Base-by-base conservation (phyloP, 92 coral and sea anemone genomes). In the Siderastrea siderea region DNA sequence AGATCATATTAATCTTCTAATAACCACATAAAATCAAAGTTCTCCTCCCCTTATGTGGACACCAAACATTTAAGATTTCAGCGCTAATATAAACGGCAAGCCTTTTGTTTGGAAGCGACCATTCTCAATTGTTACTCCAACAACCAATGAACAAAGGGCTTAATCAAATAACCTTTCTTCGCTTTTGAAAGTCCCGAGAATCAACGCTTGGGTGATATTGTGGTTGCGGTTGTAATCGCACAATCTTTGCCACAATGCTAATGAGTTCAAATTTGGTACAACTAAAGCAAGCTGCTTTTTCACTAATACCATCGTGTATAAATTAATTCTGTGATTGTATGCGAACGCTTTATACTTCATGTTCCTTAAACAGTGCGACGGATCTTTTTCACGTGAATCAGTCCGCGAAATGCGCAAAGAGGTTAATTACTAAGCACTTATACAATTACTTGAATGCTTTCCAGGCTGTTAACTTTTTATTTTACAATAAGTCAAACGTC, bases 171-270 rank as follows among this genome's bases (percentile, higher is more conserved):
- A 38, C 72, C 80, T 83, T 83, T 83, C 79, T 72, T 38, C 53
- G 71, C 62, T 44, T 59, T 73, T 72, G 71, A 83, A 74, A 73
- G 26, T 57, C 10, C 52, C 47, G 75, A 58, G 80, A 83, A 72
- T 73, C 71, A 83, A 83, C 87, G 87, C 87, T 83, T 85, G 75
- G 84, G 38, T 66, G 89, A 76, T 85, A 78, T 85, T 85, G 89
- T 66, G 43, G 8, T 26, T 51, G 68, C 13, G 69, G 47, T 26
- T 50, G 54, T 65, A 69, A 79, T 47, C 71, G 81, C 45, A 57
- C 78, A 91, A 88, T 85, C 89, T 87, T 86, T 80, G 73, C 44
- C 85, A 45, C 80, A 78, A 86, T 83, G 71, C 60, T 73, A 83
- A 83, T 83, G 79, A 73, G 72, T 51, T 38, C 66, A 49, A 74